A percentile compares a stretch with the other conserved stretches of the same genome.
Evolutionary conservation across 2,797 vertebrate species (phyloP).

Genomic region (Delichon dasypus): DNA sequence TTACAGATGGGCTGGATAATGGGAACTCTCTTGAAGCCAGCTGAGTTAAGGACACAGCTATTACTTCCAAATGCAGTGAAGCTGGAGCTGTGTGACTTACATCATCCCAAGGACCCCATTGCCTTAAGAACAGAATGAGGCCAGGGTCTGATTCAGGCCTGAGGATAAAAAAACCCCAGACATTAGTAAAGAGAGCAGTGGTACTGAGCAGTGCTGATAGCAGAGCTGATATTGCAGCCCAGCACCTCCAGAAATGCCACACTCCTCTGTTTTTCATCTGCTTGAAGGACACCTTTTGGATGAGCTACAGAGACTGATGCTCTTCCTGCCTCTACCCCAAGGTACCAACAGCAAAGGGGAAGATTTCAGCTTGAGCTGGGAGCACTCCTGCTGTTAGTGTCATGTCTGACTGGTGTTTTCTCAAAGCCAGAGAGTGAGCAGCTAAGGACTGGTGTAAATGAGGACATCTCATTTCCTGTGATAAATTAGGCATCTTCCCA

Average conservation of each 20-base stretch:
- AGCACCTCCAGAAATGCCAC: background rate
- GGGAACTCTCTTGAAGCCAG: background rate
- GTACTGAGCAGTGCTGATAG: background rate
- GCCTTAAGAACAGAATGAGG: background rate
- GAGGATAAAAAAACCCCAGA: background rate
- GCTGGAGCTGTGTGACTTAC: background rate
- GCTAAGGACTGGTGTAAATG: background rate
- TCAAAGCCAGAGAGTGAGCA: background rate
- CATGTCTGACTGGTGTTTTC: background rate
- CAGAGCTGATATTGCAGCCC: background rate
- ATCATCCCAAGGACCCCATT: background rate
- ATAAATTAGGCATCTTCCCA: background rate
- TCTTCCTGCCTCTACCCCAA: background rate
- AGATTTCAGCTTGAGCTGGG: background rate
- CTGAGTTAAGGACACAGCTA: background rate
- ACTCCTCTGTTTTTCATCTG: background rate
- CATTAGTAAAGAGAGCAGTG: background rate
- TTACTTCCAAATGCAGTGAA: slow-evolving; percentile 37
- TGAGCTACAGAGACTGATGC: background rate
- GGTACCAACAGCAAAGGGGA: background rate
- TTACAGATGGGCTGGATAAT: slow-evolving; percentile 16
- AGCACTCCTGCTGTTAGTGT: background rate
- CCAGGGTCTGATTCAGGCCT: background rate
- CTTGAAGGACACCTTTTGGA: background rate
- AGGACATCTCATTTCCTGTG: background rate